phyloP scores from a whole-genome alignment of 2,888 invertebrate species.

The Tetanocera ferruginea region DNA sequence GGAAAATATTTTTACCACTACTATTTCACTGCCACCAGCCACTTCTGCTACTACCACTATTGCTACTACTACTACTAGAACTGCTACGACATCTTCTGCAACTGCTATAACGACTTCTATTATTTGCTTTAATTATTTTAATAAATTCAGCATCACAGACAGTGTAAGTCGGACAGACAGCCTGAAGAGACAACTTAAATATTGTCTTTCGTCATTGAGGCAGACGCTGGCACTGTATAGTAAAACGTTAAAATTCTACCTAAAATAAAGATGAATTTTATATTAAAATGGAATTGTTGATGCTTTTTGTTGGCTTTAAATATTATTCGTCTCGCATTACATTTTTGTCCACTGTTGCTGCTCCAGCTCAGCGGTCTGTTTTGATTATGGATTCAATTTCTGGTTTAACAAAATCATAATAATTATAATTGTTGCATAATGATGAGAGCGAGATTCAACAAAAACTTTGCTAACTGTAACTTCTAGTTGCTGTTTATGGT shows the following conservation, averaged over 20 bases:
- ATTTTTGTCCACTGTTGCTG: neutral
- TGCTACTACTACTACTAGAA: neutral
- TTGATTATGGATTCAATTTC: slow-evolving; percentile 27
- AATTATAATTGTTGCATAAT: slow-evolving; percentile 28
- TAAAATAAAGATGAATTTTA: neutral
- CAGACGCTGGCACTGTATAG: neutral
- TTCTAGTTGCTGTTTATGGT: neutral
- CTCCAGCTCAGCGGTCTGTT: neutral
- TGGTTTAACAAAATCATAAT: slow-evolving; percentile 3
- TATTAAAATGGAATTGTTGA: no score
- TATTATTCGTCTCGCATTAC: no score
- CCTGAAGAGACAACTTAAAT: slow-evolving; percentile 22
- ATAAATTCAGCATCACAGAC: slow-evolving; percentile 25
- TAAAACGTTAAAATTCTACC: neutral
- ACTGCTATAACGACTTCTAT: neutral
- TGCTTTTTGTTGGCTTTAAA: no score
- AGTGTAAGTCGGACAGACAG: neutral
- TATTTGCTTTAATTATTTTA: slow-evolving; percentile 31
- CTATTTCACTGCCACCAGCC: neutral
- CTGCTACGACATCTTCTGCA: neutral
- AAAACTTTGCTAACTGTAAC: slow-evolving; percentile 23
- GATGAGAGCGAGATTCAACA: slow-evolving; percentile 3
- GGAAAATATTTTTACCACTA: neutral
- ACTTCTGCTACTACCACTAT: neutral
- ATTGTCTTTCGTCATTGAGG: neutral